phyloP scores from a whole-genome alignment of 2,888 invertebrate genomes.

The Pherbina coryleti region DNA sequence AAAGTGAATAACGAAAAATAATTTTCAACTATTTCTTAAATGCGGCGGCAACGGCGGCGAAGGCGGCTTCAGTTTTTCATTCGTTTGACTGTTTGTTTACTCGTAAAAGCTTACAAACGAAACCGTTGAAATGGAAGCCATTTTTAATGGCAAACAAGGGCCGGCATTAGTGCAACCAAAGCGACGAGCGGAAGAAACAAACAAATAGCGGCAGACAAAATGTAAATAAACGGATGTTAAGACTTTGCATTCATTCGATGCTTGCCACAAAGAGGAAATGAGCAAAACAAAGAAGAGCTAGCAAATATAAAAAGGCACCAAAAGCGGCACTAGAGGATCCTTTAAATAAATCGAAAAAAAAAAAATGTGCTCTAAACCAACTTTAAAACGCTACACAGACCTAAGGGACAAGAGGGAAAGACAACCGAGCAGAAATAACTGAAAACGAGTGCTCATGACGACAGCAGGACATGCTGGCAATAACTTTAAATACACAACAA shows the following conservation, averaged over 20 bases:
- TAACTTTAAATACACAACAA: conserved; percentile 9
- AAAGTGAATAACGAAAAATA: no score
- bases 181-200: not conserved
- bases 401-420: not conserved
- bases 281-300: not conserved
- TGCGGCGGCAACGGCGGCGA: not conserved
- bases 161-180: not conserved
- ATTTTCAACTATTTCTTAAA: no score
- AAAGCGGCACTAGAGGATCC: not conserved
- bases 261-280: not conserved
- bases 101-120: not conserved
- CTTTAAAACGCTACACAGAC: not conserved
- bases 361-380: not conserved
- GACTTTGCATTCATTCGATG: not conserved
- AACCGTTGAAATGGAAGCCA: conserved; percentile 18
- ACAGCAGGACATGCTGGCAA: not conserved
- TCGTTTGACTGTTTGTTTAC: not conserved
- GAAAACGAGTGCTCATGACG: not conserved
- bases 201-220: conserved; percentile 27
- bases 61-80: not conserved
- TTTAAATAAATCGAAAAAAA: not conserved
- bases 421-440: not conserved
- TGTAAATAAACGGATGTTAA: conserved; percentile 17
- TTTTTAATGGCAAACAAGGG: conserved; percentile 14
- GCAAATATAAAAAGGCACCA: not conserved